Evolutionary conservation across 2,113 vertebrate species (phyloP), one percentile per base, ranked within the genome.

Genomic region (Dissostichus mawsoni): DNA sequence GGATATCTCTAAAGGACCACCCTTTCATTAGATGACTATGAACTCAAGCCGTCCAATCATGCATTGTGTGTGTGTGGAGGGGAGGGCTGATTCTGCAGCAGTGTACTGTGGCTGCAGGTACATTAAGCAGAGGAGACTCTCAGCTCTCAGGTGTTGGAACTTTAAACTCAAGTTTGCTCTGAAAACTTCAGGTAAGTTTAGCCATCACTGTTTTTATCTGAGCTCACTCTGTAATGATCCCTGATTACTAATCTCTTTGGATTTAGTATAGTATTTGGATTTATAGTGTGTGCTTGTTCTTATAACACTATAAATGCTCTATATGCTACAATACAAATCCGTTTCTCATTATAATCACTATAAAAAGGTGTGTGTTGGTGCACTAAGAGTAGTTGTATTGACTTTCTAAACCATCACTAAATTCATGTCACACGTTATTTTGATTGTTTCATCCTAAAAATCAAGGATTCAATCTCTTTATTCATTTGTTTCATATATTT

Each of bases 171-270:
- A 69, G 59, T 81, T 83, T 62, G 56, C 69, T 50, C 17, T 78
- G 67, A 74, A 67, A 78, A 29, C 59, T 65, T 57, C 74, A 74
- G 88, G 92, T 92, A 76, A 81, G 84, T 23, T 45, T 36, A 25
- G 25, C 45, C 55, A 5, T 57, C 11, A 5, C 33, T 50, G 23
- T 17, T 73, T 41, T 72, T 3, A 52, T 68, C 20, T 25, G 13
- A 8, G 7, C 63, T 45, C 64, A 16, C n/a, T 25, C 12, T 55
- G 3, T 53, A 12, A 8, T 18, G 20, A 44, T 29, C 1, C 5
- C 25, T 59, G 25, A 25, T 63, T 29, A 76, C 25, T 52, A 13
- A 23, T 36, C 16, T 20, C 20, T 45, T 16, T 56, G 9, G 5
- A 18, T 3, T 52, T 16, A 55, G 18, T 48, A 5, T 0, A 58